These are phyloP conservation scores for Drosophila novamexicana DNA, from an alignment of 1,140 invertebrate genomes.

Conservation along the genomic window DNA sequence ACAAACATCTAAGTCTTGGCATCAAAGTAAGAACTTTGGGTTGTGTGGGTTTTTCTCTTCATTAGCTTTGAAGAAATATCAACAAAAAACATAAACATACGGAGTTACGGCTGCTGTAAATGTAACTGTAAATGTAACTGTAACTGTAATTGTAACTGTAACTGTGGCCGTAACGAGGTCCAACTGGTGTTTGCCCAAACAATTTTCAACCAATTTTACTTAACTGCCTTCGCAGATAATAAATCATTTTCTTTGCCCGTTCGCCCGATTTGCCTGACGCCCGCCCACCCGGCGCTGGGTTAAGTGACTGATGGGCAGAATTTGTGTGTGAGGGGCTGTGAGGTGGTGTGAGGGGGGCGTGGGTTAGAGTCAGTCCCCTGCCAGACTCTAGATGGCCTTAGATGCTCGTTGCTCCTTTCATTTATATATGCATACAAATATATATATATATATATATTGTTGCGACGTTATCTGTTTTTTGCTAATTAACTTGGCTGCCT, in stretches of 20 bases:
- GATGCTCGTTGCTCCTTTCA: constrained; percentile 66
- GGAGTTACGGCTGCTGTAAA: constrained; percentile 16
- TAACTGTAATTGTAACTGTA: not conserved
- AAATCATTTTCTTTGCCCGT: constrained; percentile 72
- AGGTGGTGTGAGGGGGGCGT: not conserved
- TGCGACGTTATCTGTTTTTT: constrained; percentile 78
- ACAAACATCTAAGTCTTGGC: not conserved
- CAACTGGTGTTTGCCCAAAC: constrained; percentile 49
- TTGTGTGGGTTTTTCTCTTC: constrained; percentile 18
- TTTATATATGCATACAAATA: constrained; percentile 25
- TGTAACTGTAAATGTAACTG: not conserved
- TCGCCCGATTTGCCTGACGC: constrained; percentile 38
- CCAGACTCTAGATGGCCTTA: constrained; percentile 62
- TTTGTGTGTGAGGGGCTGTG: not conserved
- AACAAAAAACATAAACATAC: constrained; percentile 18
- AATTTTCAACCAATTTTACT: constrained; percentile 76
- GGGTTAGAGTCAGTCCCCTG: constrained; percentile 12
- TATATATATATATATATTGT: constrained; percentile 39
- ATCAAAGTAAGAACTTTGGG: constrained; percentile 3
- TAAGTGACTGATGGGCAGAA: constrained; percentile 15
- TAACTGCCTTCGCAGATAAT: constrained; percentile 79
- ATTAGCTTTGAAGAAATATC: constrained; percentile 26
- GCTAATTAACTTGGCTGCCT: constrained; percentile 79
- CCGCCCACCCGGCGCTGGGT: not conserved
- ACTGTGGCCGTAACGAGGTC: not conserved